Conservation (phyloP, 2,888 invertebrate species). For the Alcis repandata region DNA sequence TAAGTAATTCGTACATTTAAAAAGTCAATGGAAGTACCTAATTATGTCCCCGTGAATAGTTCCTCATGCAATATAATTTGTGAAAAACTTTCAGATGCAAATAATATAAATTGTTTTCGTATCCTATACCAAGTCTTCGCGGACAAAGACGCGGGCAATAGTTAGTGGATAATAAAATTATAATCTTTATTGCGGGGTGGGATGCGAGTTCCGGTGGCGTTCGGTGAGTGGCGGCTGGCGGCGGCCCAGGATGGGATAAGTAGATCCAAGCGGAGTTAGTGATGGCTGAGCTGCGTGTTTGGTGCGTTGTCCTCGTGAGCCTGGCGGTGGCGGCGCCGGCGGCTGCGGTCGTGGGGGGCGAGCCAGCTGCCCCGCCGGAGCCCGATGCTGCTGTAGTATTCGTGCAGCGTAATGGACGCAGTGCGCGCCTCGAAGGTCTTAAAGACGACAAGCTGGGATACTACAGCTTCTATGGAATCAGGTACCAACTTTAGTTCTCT, state of each 20-base stretch:
- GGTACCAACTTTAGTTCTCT: slow-evolving; percentile 51
- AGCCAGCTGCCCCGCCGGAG: slow-evolving; percentile 88
- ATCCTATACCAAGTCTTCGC: no score
- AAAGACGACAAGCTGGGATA: slow-evolving; percentile 87
- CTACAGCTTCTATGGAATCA: slow-evolving; percentile 91
- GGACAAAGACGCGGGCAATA: no score
- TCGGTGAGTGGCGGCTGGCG: slow-evolving; percentile 20
- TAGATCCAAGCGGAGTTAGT: slow-evolving; percentile 49
- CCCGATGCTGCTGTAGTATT: slow-evolving; percentile 91
- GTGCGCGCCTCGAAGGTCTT: slow-evolving; percentile 88
- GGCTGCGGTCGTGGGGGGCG: slow-evolving; percentile 89
- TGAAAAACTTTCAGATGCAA: no score
- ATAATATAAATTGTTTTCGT: no score
- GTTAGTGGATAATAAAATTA: no score
- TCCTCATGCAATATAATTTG: no score
- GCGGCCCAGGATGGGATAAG: slow-evolving; percentile 3
- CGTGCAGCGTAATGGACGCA: slow-evolving; percentile 87
- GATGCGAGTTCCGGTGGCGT: slow-evolving; percentile 53
- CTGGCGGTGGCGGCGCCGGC: slow-evolving; percentile 49
- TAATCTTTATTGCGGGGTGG: slow-evolving; percentile 50
- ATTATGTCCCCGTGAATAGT: no score
- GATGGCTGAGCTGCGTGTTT: slow-evolving; percentile 60
- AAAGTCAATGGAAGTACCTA: no score
- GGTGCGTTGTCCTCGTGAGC: slow-evolving; percentile 44
- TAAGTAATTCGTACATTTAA: no score